These are phyloP conservation scores for Eurytoma californica DNA, from an alignment of 2,888 invertebrate genomes.

Conservation along the genomic window DNA sequence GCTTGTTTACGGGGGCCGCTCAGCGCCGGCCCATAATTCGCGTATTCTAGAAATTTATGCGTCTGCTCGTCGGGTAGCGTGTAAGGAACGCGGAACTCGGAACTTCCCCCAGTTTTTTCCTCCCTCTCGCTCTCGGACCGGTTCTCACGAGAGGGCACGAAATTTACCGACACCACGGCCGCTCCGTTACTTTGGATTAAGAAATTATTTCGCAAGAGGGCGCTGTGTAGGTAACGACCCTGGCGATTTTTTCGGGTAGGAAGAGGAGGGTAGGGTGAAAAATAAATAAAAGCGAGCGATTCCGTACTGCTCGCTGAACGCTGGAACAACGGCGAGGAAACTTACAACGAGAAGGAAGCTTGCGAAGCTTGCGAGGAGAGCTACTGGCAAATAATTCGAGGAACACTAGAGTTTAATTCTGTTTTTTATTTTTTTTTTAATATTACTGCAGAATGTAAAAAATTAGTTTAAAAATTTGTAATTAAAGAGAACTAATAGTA, in stretches of 20 bases:
- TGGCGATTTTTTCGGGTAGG: neutral
- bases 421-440: no score
- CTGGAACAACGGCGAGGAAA: no score
- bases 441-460: no score
- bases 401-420: no score
- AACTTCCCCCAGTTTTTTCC: neutral
- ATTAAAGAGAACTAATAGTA: no score
- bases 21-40: slow-evolving; percentile 54
- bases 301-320: no score
- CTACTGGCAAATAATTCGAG: no score
- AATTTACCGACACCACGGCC: neutral
- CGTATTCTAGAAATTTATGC: slow-evolving; percentile 65
- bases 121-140: neutral
- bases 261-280: no score
- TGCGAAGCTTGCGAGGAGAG: no score
- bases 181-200: slow-evolving; percentile 18
- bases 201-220: slow-evolving; percentile 16
- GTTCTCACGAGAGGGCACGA: neutral
- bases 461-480: no score
- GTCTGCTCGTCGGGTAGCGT: slow-evolving; percentile 28
- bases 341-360: no score
- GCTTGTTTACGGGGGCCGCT: slow-evolving; percentile 56
- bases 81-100: slow-evolving; percentile 2
- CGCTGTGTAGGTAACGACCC: neutral
- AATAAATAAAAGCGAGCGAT: no score